These are phyloP conservation scores for Yasuhikotakia modesta DNA, from an alignment of 2,797 vertebrate genomes.

Conservation along the genomic window DNA sequence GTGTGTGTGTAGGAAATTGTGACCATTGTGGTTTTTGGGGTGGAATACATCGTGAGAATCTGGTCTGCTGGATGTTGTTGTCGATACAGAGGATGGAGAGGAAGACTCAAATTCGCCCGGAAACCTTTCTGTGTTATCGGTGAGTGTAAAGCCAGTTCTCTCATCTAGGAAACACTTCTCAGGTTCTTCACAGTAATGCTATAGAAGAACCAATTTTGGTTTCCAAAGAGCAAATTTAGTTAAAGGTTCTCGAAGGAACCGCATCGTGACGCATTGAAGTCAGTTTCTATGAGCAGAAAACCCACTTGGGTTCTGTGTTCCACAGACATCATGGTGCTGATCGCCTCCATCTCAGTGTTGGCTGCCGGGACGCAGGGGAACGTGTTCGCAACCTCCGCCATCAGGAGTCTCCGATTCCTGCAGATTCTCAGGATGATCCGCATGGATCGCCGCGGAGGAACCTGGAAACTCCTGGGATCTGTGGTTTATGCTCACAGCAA, in stretches of 20 bases:
- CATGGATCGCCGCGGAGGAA: constrained; percentile 96
- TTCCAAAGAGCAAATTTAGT: too few species aligned
- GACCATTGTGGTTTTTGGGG: constrained; percentile 96
- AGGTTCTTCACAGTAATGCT: too few species aligned
- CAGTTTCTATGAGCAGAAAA: too few species aligned
- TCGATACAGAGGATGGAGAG: constrained; percentile 93
- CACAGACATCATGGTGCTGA: constrained; percentile 97
- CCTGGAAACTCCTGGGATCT: constrained; percentile 97
- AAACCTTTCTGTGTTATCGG: constrained; percentile 98
- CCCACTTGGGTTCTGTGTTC: too few species aligned
- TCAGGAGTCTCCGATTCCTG: constrained; percentile 95
- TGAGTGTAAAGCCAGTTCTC: too few species aligned
- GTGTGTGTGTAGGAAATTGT: constrained; percentile 86
- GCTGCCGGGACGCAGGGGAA: constrained; percentile 97
- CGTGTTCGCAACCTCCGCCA: constrained; percentile 96
- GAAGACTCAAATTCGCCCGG: constrained; percentile 91
- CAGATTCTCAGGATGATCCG: constrained; percentile 98
- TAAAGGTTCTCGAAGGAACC: too few species aligned
- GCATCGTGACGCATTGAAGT: too few species aligned
- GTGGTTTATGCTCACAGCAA: constrained; percentile 99
- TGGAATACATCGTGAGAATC: constrained; percentile 95
- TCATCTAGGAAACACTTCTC: too few species aligned
- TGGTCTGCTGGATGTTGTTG: constrained; percentile 98
- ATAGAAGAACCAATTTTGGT: too few species aligned
- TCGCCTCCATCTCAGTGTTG: constrained; percentile 95